These are phyloP conservation scores for Coreoperca whiteheadi DNA, from an alignment of 2,113 vertebrate species.

Conservation along the genomic window DNA sequence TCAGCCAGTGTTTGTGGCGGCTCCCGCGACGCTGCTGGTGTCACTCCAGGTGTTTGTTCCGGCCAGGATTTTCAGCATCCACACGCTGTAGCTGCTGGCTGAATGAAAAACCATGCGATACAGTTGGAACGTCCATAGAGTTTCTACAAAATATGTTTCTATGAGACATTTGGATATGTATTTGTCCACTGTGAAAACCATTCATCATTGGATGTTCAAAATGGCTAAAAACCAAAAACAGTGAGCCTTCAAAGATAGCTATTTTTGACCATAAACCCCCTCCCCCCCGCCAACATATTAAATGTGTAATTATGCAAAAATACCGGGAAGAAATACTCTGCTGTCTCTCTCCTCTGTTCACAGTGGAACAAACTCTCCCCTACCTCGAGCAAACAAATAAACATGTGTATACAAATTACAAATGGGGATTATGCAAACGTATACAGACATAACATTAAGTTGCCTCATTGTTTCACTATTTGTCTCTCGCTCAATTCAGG, in stretches of 20 bases:
- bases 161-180: too few species aligned
- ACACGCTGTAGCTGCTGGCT: not conserved
- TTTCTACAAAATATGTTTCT: not conserved
- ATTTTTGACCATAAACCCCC: not conserved
- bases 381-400: constrained; percentile 14
- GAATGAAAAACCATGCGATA: not conserved
- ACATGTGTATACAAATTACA: constrained; percentile 14
- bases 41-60: too few species aligned
- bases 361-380: not conserved
- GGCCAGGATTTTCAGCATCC: too few species aligned
- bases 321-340: not conserved
- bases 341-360: not conserved
- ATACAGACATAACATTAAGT: not conserved
- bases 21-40: not conserved
- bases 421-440: constrained; percentile 39
- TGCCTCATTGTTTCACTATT: not conserved
- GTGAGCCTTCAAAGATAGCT: not conserved
- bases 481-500: not conserved
- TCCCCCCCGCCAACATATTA: constrained; percentile 24
- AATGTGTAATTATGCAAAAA: constrained; percentile 14
- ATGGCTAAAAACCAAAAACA: not conserved
- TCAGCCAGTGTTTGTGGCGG: not conserved
- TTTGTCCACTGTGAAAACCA: not conserved
- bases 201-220: not conserved
- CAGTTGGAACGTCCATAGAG: not conserved